Base-by-base conservation (phyloP, 1,140 invertebrate species). In the Nixonia krombeini region DNA sequence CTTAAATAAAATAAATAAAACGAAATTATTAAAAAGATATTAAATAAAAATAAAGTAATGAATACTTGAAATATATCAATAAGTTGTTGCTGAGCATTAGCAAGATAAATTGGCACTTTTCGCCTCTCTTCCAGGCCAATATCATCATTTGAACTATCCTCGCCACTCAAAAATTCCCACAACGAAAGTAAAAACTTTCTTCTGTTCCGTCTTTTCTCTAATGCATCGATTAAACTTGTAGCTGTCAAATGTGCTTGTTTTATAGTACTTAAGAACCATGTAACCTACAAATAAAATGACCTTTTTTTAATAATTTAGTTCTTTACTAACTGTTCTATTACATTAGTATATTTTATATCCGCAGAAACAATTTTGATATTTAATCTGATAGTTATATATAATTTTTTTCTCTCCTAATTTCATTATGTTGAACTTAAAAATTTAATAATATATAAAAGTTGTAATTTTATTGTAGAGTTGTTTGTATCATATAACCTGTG, bases 11-110 rank as follows among this genome's bases (percentile, higher is more conserved):
- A n/a, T n/a, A n/a, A n/a, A n/a, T n/a, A 9, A 31, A 4, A 31
- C 8, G 21, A 53, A 76, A 58, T 45, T 40, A 35, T 61, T 33
- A 80, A 78, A 9, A 68, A 79, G 38, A 26, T 69, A 56, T 37
- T 77, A 44, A 26, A 31, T 52, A 35, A 29, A 67, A 75, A n/a
- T n/a, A n/a, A n/a, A n/a, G n/a, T n/a, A n/a, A n/a, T n/a, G 61
- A 63, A 50, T 74, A 91, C 88, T 68, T 87, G 78, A 83, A 91
- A 91, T 75, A 90, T 89, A 57, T 88, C 85, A 18, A 85, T 87
- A 37, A 91, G 81, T 69, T 89, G 88, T 77, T 88, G 85, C 10
- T 89, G 82, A 23, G 88, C 85, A 26, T 83, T 86, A 38, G 87
- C 86, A 28, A 91, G 79, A 75, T 89, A 90, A 41, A 80, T 72